Evolutionary conservation across 2,888 invertebrate genomes (phyloP), one percentile per base, ranked within the genome.

Genomic region (Helleia helle): DNA sequence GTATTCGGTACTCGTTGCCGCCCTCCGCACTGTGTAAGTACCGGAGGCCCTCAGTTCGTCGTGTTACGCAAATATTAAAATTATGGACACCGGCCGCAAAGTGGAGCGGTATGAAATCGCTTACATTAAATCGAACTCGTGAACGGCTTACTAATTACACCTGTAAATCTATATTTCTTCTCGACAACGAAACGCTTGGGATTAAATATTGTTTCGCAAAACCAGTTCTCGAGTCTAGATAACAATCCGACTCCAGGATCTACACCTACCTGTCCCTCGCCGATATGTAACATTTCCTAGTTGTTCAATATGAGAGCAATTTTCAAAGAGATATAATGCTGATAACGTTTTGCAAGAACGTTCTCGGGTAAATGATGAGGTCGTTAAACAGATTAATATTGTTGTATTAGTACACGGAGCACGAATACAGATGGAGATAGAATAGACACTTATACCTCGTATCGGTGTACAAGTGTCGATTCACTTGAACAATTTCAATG

Each of bases 21-120:
- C n/a, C n/a, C n/a, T n/a, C n/a, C 18, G 18, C 3, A 18, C 3
- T 18, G 7, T 5, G 22, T 22, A 45, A 43, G 44, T 38, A 31
- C 40, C 45, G 39, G n/a, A n/a, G n/a, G n/a, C n/a, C n/a, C n/a
- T 27, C 30, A 22, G 41, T 31, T 30, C 47, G 47, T 5, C 5
- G 45, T 47, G 50, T 63, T 58, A 52, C 56, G 56, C 58, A 56
- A 62, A 61, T 50, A 47, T 55, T 51, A 50, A 56, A 57, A 51
- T 56, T 52, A 50, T 48, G 42, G 44, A 38, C 38, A 46, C 52
- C 48, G 51, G 47, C 48, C 36, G 46, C 44, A 52, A 55, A 54
- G 50, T 52, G 46, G 54, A 51, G 49, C 55, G 49, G 44, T 51
- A 52, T 44, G 51, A 49, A 51, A 57, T 44, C 52, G 51, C 58